phyloP scores from a whole-genome alignment of 2,888 invertebrate genomes.

The Clitarchus hookeri region DNA sequence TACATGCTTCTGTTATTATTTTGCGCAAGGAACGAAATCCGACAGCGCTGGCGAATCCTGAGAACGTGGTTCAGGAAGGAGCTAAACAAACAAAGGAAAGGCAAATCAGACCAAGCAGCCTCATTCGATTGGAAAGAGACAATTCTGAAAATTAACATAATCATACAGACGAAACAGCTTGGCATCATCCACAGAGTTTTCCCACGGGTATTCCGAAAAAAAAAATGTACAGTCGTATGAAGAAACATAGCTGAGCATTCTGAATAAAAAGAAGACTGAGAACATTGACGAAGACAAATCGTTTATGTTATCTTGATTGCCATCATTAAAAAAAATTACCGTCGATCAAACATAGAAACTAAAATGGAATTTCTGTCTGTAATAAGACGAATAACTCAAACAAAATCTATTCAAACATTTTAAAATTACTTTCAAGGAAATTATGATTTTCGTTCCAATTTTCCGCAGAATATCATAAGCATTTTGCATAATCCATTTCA shows the following conservation, averaged over 20 bases:
- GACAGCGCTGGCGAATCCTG: background rate
- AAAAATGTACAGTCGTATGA: background rate
- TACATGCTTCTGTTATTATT: no score
- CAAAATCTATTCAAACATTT: background rate
- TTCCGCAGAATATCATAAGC: no score
- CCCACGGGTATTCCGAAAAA: background rate
- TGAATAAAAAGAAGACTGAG: background rate
- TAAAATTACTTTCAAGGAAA: background rate
- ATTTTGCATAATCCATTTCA: no score
- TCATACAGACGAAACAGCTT: background rate
- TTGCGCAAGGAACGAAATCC: background rate
- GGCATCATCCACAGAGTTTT: background rate
- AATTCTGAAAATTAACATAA: background rate
- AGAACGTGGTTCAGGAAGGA: background rate
- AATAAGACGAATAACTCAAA: background rate
- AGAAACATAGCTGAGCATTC: no score
- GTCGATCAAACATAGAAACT: background rate
- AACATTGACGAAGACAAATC: no score
- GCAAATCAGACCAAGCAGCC: background rate
- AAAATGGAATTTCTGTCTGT: background rate
- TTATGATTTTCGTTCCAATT: background rate
- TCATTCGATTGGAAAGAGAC: background rate
- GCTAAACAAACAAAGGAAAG: background rate
- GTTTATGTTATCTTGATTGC: background rate
- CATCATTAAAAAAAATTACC: background rate